Conservation (phyloP, 1,140 invertebrate genomes). For the Procambarus virginalis region DNA sequence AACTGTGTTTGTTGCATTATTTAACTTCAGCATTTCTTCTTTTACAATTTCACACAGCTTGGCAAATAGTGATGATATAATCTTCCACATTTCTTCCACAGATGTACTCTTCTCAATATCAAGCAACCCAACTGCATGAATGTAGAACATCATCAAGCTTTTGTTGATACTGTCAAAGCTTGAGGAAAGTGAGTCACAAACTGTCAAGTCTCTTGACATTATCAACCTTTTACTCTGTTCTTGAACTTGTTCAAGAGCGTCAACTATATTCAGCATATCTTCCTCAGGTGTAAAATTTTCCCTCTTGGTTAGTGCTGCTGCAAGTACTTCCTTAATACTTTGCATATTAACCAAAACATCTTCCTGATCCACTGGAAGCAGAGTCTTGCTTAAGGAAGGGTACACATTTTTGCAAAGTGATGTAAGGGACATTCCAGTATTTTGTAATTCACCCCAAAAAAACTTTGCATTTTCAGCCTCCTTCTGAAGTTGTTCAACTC, state of each 20-base stretch:
- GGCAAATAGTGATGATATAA: background rate
- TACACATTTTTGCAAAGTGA: slow-evolving; percentile 7
- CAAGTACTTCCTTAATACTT: slow-evolving; percentile 8
- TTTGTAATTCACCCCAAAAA: slow-evolving; percentile 14
- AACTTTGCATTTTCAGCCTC: slow-evolving; percentile 17
- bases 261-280: background rate
- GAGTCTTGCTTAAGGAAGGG: slow-evolving; percentile 20
- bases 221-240: slow-evolving; percentile 2
- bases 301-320: background rate
- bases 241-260: slow-evolving; percentile 12
- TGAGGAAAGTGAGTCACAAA: background rate
- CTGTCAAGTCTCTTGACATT: background rate
- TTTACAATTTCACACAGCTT: background rate
- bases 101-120: background rate
- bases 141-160: background rate
- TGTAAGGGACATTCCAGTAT: slow-evolving; percentile 5
- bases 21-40: background rate
- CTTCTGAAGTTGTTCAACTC: slow-evolving; percentile 68
- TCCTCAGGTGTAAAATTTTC: background rate
- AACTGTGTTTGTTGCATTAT: background rate
- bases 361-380: background rate
- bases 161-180: slow-evolving; percentile 8
- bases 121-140: background rate
- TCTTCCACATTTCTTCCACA: background rate
- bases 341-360: slow-evolving; percentile 8